Base-by-base conservation (phyloP, 2,113 vertebrate genomes). In the Entomyzon cyanotis region DNA sequence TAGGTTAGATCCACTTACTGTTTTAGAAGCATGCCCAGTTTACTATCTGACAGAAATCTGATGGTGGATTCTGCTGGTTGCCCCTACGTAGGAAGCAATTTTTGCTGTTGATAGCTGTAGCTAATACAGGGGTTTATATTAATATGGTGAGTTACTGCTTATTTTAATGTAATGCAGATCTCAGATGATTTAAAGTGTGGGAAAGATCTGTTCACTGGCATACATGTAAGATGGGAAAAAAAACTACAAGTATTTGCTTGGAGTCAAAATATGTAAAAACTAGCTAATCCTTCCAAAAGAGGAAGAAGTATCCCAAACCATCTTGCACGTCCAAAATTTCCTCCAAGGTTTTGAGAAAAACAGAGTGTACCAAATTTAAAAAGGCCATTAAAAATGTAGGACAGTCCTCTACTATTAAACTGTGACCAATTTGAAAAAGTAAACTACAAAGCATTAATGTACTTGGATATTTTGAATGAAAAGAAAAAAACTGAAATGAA, bases 121-220 rank as follows among this genome's bases (percentile, higher is more conserved):
- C 55, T 78, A 74, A 91, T 37, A 41, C 10, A 73, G 21, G 16
- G 42, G 4, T 87, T 79, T 35, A 49, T 70, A 47, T 5, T 52
- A 10, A 60, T 60, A 86, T 25, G 8, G 59, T 49, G 44, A 96
- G 31, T 81, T 86, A 89, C 47, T 47, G 28, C 12, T 80, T 90
- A 46, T 37, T 80, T 88, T 65, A 92, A 86, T 65, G 47, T 64
- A 56, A 85, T 75, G 73, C 55, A 95, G 74, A 70, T 85, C 64
- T 92, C 58, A 71, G 94, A 58, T 89, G 78, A 97, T 59, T 84
- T 84, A 80, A 95, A 90, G 37, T 84, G 79, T 92, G 56, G 70
- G 53, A 97, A 96, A 81, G 62, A 96, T 87, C 47, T 19, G 11
- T 86, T 96, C 69, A 88, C 3, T 95, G 92, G 70, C 81, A 84